Conservation (phyloP, 2,888 invertebrate genomes). For the Pogonocherus hispidulus region DNA sequence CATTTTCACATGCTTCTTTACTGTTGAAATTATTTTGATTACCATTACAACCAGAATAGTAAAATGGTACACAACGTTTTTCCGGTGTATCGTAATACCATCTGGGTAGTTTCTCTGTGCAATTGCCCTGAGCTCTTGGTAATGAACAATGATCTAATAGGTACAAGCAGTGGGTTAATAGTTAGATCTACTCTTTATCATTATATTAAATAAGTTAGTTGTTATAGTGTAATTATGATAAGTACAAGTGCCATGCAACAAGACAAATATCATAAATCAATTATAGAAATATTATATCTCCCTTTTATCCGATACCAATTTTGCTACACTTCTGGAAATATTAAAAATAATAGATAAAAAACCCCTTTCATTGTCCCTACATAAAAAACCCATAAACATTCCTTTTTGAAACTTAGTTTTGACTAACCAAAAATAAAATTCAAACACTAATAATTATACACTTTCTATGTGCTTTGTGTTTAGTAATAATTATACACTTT, state of each 20-base stretch:
- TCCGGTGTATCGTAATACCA: conserved; percentile 90
- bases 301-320: too few relatives aligned
- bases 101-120: conserved; percentile 80
- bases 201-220: neutral
- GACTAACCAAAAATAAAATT: too few relatives aligned
- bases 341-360: too few relatives aligned
- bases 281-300: too few relatives aligned
- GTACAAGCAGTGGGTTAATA: conserved; percentile 49
- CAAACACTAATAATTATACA: too few relatives aligned
- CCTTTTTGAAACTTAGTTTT: too few relatives aligned
- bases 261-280: too few relatives aligned
- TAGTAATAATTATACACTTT: too few relatives aligned
- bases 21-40: conserved; percentile 89
- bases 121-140: conserved; percentile 82
- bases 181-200: conserved; percentile 25
- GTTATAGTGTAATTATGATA: neutral
- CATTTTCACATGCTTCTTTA: conserved; percentile 79
- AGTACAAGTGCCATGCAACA: conserved; percentile 10
- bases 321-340: too few relatives aligned
- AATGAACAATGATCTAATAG: conserved; percentile 81
- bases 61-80: conserved; percentile 92
- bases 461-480: too few relatives aligned
- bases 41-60: conserved; percentile 92
- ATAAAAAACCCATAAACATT: too few relatives aligned
- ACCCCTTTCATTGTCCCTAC: too few relatives aligned